Evolutionary conservation across 92 coral and sea anemone species (phyloP).

Genomic region (Epizoanthus stellaris): DNA sequence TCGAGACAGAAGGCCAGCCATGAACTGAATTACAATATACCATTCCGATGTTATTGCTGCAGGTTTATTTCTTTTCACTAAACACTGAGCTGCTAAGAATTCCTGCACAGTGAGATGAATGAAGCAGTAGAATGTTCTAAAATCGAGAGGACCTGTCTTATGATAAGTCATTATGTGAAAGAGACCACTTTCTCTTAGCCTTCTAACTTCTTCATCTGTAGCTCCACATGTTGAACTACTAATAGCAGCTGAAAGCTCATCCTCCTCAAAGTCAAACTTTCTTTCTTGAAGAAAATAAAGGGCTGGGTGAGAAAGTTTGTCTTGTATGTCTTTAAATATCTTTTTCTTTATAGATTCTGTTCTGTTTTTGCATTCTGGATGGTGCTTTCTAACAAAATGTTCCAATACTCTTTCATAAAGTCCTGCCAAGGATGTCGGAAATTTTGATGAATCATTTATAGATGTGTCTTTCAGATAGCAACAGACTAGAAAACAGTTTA

Average conservation of each 20-base stretch:
- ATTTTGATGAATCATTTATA: not conserved
- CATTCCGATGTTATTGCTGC: conserved; percentile 28
- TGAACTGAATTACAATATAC: conserved; percentile 1
- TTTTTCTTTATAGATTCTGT: not conserved
- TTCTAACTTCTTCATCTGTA: not conserved
- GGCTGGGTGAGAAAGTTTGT: not conserved
- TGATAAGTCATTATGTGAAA: not conserved
- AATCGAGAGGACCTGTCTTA: not conserved
- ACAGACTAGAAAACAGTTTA: conserved; percentile 47
- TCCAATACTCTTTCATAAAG: too few species aligned
- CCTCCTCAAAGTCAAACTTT: not conserved
- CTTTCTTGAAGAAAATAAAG: not conserved
- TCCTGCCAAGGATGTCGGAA: not conserved
- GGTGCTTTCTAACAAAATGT: too few species aligned
- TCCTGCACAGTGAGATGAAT: conserved; percentile 60
- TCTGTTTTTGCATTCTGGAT: not conserved
- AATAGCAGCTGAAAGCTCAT: not conserved
- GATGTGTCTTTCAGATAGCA: conserved; percentile 12
- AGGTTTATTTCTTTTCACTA: conserved; percentile 17
- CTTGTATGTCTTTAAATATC: not conserved
- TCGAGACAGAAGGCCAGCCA: conserved; percentile 27
- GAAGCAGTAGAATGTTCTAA: conserved; percentile 26
- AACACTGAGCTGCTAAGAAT: not conserved
- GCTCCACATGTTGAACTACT: not conserved
- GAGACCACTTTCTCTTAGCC: too few species aligned